Conservation (phyloP, 1,140 invertebrate species). For the Hypsibius dujardini region DNA sequence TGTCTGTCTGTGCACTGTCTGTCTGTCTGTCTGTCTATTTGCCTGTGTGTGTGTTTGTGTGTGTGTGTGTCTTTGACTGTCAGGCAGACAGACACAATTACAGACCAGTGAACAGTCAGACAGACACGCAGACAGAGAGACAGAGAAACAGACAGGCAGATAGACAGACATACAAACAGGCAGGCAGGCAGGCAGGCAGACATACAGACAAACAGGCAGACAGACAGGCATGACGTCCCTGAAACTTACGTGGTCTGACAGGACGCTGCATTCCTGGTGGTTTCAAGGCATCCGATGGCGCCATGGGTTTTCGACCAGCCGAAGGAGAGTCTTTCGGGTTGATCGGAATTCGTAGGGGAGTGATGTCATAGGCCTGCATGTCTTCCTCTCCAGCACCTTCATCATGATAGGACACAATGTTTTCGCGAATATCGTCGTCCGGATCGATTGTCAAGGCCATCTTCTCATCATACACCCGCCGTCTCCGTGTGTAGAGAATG, state of each 20-base stretch:
- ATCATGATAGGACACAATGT: conserved; percentile 95
- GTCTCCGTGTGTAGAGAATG: conserved; percentile 74
- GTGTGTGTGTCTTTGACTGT: too few species aligned
- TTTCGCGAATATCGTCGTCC: conserved; percentile 90
- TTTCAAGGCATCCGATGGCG: background rate
- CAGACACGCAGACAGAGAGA: too few species aligned
- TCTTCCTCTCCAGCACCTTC: conserved; percentile 94
- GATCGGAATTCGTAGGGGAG: conserved; percentile 78
- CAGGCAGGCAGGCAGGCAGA: too few species aligned
- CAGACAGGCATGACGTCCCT: too few species aligned
- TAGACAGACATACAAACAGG: too few species aligned
- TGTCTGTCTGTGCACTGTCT: too few species aligned
- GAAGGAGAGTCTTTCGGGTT: conserved; percentile 32
- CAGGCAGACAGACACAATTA: too few species aligned
- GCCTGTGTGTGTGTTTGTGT: too few species aligned
- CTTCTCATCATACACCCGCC: conserved; percentile 64
- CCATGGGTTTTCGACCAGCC: background rate
- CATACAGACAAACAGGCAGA: too few species aligned
- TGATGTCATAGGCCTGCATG: conserved; percentile 95
- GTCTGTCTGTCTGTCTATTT: too few species aligned
- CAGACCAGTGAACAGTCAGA: too few species aligned
- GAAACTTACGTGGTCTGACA: conserved; percentile 16
- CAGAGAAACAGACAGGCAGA: too few species aligned
- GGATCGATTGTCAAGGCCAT: conserved; percentile 63
- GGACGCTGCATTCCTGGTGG: background rate